A percentile compares a stretch with the other conserved stretches of the same genome.
These are phyloP conservation scores for Elysia chlorotica DNA, from an alignment of 1,140 invertebrate genomes.

Conservation along the genomic window DNA sequence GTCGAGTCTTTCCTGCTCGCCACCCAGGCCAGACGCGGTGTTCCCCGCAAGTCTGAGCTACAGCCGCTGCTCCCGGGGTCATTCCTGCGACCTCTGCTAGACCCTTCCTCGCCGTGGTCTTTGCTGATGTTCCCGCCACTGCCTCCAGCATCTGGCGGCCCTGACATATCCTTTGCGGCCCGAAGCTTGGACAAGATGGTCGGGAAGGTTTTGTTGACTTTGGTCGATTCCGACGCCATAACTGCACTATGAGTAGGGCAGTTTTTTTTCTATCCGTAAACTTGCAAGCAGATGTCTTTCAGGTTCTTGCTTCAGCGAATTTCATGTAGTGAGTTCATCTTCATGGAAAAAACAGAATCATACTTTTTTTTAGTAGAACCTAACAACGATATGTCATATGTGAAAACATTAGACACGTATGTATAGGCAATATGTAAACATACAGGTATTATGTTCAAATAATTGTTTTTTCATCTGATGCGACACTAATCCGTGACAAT, in stretches of 20 bases:
- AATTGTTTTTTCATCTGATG: too few species aligned
- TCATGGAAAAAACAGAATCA: not conserved
- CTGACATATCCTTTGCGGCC: not conserved
- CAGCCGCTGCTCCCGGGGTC: not conserved
- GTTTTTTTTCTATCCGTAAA: too few species aligned
- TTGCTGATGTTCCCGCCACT: not conserved
- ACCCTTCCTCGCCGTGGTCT: not conserved
- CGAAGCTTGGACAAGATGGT: not conserved
- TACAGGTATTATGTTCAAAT: too few species aligned
- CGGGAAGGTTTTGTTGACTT: not conserved
- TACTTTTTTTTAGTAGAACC: not conserved
- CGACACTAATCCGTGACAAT: too few species aligned
- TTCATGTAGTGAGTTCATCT: not conserved
- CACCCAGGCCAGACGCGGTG: not conserved
- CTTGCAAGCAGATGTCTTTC: too few species aligned
- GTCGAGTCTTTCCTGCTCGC: not conserved
- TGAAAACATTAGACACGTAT: not conserved
- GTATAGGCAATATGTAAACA: too few species aligned
- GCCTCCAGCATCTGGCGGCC: not conserved
- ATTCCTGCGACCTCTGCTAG: not conserved
- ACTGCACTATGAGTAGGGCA: too few species aligned
- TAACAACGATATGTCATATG: not conserved
- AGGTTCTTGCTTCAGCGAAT: not conserved
- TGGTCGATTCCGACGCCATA: not conserved
- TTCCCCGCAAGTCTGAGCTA: not conserved